Base-by-base conservation (phyloP, 2,888 invertebrate species). In the Autographa gamma region DNA sequence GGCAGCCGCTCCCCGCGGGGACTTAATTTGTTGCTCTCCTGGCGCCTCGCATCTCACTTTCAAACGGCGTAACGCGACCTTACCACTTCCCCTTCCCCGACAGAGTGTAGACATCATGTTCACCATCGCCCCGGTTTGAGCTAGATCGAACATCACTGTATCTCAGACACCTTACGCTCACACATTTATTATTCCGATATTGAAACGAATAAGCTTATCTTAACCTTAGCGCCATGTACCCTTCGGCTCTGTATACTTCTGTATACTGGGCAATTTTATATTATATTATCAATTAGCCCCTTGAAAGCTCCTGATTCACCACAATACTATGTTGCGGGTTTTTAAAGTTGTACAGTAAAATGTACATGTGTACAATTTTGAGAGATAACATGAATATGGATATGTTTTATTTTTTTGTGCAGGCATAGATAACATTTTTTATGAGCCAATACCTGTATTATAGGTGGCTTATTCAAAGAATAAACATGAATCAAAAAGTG, bases 1-100 rank as follows among this genome's bases (percentile, higher is more conserved):
- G 91, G 91, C 88, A 89, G 87, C 82, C 73, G 84, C 90, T 90
- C 92, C 93, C 93, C 91, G 91, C 93, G 89, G 95, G 93, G 93
- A 93, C 94, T 94, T 95, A 95, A 95, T 95, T 95, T 95, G 95
- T 95, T 95, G 95, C 95, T 95, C 95, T 95, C 95, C 92, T 93
- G 95, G 93, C 95, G 94, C 95, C 94, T 93, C 92, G 93, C 92
- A 92, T 95, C 95, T 95, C 95, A 93, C 93, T 95, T 95, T 93
- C 95, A 93, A 94, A 93, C 93, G 93, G 92, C 91, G 95, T 95
- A 94, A 95, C 93, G 91, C 93, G 93, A 95, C 94, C 95, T 94
- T 90, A 92, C 92, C 92, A 89, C 90, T 91, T 90, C 91, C 93
- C 93, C 91, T 90, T 86, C 90, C 84, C 88, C 83, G 85, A 81